Conservation (phyloP, 2,888 invertebrate species). For the Portevinia maculata region DNA sequence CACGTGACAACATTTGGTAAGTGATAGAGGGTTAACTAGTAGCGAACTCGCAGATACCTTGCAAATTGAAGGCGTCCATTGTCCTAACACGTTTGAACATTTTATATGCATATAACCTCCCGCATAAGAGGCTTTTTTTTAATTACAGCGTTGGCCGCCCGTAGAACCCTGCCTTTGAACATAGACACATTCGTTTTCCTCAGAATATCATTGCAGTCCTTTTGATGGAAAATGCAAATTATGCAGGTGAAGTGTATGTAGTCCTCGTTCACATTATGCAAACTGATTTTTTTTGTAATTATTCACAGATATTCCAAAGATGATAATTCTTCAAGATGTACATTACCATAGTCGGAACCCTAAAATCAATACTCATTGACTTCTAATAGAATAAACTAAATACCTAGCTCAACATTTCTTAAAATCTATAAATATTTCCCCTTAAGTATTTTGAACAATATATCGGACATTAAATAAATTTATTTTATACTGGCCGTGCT, state of each 20-base stretch:
- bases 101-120: constrained; percentile 28
- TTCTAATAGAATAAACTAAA: background rate
- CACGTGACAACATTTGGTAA: too few species aligned
- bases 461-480: background rate
- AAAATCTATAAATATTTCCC: background rate
- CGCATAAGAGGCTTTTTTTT: constrained; percentile 19
- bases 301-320: constrained; percentile 9
- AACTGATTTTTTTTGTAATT: constrained; percentile 12
- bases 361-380: constrained; percentile 16
- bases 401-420: background rate
- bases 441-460: constrained; percentile 5
- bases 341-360: background rate
- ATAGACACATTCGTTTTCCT: constrained; percentile 16
- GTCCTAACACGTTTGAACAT: constrained; percentile 54
- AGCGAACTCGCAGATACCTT: too few species aligned
- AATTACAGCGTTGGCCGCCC: constrained; percentile 10
- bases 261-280: constrained; percentile 13
- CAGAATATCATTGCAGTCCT: constrained; percentile 13
- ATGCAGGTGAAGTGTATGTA: constrained; percentile 34
- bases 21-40: too few species aligned
- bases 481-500: constrained; percentile 7
- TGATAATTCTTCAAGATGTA: constrained; percentile 25
- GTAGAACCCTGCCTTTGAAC: constrained; percentile 21
- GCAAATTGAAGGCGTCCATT: too few species aligned
- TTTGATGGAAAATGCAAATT: constrained; percentile 24